Percentiles rank a stretch among this genome's conserved stretches.
phyloP scores from a whole-genome alignment of 2,113 vertebrate genomes.

The Erythrocercus mccallii region DNA sequence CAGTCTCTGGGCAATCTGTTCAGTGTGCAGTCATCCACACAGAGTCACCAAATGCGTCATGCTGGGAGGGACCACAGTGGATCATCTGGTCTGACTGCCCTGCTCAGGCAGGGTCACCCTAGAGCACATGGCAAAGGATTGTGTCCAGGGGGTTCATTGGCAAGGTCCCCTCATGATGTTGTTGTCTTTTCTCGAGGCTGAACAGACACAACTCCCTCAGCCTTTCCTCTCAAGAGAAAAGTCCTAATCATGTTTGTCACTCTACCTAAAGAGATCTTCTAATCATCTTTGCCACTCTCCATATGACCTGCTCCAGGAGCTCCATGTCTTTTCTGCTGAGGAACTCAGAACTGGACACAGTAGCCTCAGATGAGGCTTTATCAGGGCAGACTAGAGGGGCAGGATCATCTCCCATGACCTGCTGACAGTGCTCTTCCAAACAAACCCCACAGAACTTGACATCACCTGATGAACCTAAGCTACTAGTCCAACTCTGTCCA shows the following conservation, averaged over 20 bases:
- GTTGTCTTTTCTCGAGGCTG: fast-evolving
- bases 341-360: neutral
- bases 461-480: neutral
- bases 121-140: neutral
- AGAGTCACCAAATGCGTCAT: neutral
- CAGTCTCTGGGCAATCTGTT: too few relatives aligned
- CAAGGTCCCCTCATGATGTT: neutral
- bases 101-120: neutral
- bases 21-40: neutral
- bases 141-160: neutral
- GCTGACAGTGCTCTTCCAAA: neutral
- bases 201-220: neutral
- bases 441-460: neutral
- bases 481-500: neutral
- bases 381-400: neutral
- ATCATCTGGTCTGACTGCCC: neutral
- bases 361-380: neutral
- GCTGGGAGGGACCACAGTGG: neutral
- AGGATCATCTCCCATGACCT: neutral
- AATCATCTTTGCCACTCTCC: neutral
- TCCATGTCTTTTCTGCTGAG: neutral
- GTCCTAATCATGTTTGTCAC: neutral
- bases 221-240: neutral
- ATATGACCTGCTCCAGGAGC: neutral
- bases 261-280: neutral